Percentiles rank a stretch among this genome's conserved stretches.
Conservation (phyloP, 2,888 invertebrate species). For the Oligia latruncula region DNA sequence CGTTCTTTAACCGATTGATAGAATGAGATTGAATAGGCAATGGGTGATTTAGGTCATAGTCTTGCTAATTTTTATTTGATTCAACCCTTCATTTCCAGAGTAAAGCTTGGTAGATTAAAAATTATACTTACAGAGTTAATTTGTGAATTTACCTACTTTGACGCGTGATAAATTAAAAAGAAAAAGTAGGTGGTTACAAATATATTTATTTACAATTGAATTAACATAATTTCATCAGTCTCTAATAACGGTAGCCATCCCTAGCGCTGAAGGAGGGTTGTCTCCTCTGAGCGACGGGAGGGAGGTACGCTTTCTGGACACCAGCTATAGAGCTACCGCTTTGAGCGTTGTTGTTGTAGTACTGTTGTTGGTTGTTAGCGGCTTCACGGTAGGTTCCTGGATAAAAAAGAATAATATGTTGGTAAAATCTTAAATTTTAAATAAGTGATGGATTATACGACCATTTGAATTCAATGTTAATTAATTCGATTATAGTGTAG, state of each 20-base stretch:
- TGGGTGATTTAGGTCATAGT: not conserved
- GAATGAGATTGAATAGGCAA: not conserved
- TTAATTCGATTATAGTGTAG: not conserved
- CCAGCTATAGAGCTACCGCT: constrained; percentile 2
- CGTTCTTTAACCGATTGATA: not conserved
- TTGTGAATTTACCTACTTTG: not conserved
- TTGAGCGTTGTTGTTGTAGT: constrained; percentile 53
- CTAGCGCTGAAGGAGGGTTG: constrained; percentile 73
- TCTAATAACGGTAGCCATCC: constrained; percentile 75
- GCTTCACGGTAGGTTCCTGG: constrained; percentile 82
- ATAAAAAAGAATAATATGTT: not conserved
- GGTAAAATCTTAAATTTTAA: too few species aligned
- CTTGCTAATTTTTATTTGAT: not conserved
- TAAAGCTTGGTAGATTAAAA: not conserved
- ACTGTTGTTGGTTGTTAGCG: constrained; percentile 64
- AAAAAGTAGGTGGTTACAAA: constrained; percentile 18
- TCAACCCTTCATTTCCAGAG: not conserved
- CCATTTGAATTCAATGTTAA: not conserved
- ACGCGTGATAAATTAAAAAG: not conserved
- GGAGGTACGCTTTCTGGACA: constrained; percentile 65
- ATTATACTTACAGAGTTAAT: not conserved
- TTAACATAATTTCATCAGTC: constrained; percentile 43
- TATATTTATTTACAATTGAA: constrained; percentile 52
- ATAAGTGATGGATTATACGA: not conserved
- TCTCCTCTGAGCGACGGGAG: constrained; percentile 69